phyloP scores from a whole-genome alignment of 2,797 vertebrate genomes.

The Acanthornis magna region DNA sequence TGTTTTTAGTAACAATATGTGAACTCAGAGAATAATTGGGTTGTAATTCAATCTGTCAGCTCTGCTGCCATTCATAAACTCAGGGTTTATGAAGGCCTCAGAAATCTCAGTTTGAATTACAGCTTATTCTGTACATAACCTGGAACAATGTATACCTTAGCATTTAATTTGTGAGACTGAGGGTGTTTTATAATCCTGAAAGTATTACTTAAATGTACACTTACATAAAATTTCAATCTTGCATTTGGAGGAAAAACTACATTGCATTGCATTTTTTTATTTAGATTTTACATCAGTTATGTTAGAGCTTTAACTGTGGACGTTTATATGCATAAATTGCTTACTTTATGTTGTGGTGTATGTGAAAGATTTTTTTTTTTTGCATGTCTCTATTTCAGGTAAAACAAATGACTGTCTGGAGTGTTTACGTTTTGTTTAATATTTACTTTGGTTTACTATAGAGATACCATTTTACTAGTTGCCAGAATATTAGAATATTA shows the following conservation, averaged over 20 bases:
- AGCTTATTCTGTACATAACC: conserved; percentile 7
- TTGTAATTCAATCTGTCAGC: conserved; percentile 32
- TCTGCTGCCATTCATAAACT: conserved; percentile 51
- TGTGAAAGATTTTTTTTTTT: neutral
- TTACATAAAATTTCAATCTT: neutral
- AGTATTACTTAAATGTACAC: neutral
- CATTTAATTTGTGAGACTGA: conserved; percentile 1
- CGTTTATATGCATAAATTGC: neutral
- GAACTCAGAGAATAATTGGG: conserved; percentile 35
- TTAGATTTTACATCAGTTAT: neutral
- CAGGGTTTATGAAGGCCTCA: conserved; percentile 16
- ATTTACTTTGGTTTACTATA: neutral
- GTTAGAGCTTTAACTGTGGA: neutral
- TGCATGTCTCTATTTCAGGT: neutral
- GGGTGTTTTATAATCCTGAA: conserved; percentile 4
- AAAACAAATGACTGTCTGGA: neutral
- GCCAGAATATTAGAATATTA: neutral
- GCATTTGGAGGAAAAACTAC: neutral
- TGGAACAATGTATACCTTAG: neutral
- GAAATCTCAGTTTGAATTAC: conserved; percentile 35
- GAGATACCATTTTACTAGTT: neutral
- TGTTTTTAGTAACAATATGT: conserved; percentile 4
- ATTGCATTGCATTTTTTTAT: neutral
- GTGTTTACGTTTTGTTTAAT: neutral
- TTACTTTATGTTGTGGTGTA: neutral